phyloP scores from a whole-genome alignment of 2,888 invertebrate species.

The Oeneis ivallda region DNA sequence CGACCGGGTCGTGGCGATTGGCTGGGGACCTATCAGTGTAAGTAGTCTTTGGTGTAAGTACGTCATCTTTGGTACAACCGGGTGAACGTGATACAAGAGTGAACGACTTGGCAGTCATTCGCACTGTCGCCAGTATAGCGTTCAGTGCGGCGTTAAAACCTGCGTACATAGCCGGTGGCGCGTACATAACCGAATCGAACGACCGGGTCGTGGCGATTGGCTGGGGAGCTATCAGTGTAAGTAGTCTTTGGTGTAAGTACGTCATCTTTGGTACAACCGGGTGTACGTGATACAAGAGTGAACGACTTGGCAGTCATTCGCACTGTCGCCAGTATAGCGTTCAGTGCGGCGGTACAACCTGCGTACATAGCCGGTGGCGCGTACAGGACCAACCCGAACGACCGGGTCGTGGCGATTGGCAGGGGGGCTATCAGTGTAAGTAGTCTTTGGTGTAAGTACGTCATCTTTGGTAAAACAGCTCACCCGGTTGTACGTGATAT shows the following conservation, averaged over 20 bases:
- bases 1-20: conserved; percentile 51
- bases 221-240: conserved; percentile 54
- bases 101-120: conserved; percentile 59
- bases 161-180: conserved; percentile 54
- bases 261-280: conserved; percentile 47
- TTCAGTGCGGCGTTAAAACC: conserved; percentile 47
- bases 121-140: conserved; percentile 49
- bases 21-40: conserved; percentile 64
- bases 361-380: conserved; percentile 55
- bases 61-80: conserved; percentile 52
- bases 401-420: conserved; percentile 58
- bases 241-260: too few relatives aligned
- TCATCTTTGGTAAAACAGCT: conserved; percentile 47
- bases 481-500: conserved; percentile 53
- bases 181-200: conserved; percentile 36
- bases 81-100: conserved; percentile 49
- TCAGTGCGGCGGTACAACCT: conserved; percentile 47
- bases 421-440: conserved; percentile 54
- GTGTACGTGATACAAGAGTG: conserved; percentile 49
- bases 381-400: conserved; percentile 47
- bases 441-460: too few relatives aligned
- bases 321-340: conserved; percentile 47
- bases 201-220: conserved; percentile 54
- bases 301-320: conserved; percentile 61
- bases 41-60: too few relatives aligned